Percentiles rank a stretch among this genome's conserved stretches.
These are phyloP conservation scores for Spea multiplicata DNA, from an alignment of 2,113 vertebrate species.

Conservation along the genomic window DNA sequence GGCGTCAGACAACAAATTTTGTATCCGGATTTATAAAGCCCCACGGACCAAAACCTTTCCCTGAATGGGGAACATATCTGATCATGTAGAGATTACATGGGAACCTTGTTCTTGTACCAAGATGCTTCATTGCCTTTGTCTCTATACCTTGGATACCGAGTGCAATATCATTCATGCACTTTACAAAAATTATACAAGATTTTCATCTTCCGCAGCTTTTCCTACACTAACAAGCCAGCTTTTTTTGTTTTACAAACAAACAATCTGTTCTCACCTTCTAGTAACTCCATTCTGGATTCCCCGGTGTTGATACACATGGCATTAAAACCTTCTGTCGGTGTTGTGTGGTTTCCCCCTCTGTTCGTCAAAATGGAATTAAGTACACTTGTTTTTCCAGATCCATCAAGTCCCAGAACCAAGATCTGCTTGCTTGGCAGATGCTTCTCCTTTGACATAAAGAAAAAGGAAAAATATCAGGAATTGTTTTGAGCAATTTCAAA, in stretches of 20 bases:
- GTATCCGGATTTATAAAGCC: no score
- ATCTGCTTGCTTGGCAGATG: conserved; percentile 67
- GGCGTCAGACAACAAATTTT: no score
- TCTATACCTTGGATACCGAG: no score
- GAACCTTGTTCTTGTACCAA: no score
- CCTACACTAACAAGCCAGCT: no score
- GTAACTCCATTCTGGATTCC: conserved; percentile 78
- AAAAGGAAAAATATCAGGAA: not conserved
- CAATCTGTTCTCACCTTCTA: conserved; percentile 78
- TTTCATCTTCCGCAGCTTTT: no score
- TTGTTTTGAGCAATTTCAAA: not conserved
- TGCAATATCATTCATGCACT: no score
- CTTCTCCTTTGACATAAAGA: conserved; percentile 59
- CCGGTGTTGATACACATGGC: conserved; percentile 77
- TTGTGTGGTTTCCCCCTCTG: conserved; percentile 65
- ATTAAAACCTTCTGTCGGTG: conserved; percentile 82
- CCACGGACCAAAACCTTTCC: no score
- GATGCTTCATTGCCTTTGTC: no score
- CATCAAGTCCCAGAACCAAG: conserved; percentile 87
- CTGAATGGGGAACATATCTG: no score
- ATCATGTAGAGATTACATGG: no score
- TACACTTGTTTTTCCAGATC: conserved; percentile 89
- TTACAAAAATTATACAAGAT: no score
- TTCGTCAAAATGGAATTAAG: conserved; percentile 77
- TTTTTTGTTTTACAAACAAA: not conserved